phyloP scores from a whole-genome alignment of 2,797 vertebrate species.

The Enteromius unitaeniatus region DNA sequence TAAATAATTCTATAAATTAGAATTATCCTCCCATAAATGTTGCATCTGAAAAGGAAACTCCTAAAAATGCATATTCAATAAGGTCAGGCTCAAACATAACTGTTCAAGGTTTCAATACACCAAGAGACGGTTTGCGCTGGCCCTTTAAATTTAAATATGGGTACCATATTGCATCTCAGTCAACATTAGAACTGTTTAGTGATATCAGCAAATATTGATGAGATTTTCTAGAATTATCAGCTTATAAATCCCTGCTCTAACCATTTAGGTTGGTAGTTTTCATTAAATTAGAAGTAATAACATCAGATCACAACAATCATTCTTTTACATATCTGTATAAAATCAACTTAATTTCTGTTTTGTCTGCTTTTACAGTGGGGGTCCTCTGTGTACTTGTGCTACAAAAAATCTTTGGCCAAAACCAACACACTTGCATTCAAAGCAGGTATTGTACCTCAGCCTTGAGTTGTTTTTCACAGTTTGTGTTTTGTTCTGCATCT shows the following conservation, averaged over 20 bases:
- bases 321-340: background rate
- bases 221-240: background rate
- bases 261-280: background rate
- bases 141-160: background rate
- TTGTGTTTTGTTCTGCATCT: conserved; percentile 25
- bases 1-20: background rate
- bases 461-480: conserved; percentile 11
- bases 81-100: background rate
- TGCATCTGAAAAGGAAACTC: background rate
- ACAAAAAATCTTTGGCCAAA: conserved; percentile 98
- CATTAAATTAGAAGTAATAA: background rate
- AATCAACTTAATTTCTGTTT: conserved; percentile 12
- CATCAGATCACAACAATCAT: background rate
- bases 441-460: conserved; percentile 80
- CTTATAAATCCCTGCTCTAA: background rate
- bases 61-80: background rate
- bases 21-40: background rate
- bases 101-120: background rate
- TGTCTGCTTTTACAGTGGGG: conserved; percentile 85
- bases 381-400: conserved; percentile 94
- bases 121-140: background rate
- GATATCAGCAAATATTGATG: background rate
- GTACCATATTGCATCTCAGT: background rate
- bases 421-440: conserved; percentile 94
- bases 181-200: background rate